Evolutionary conservation across 1,140 invertebrate species (phyloP), one percentile per base, ranked within the genome.

Genomic region (Lineus longissimus): DNA sequence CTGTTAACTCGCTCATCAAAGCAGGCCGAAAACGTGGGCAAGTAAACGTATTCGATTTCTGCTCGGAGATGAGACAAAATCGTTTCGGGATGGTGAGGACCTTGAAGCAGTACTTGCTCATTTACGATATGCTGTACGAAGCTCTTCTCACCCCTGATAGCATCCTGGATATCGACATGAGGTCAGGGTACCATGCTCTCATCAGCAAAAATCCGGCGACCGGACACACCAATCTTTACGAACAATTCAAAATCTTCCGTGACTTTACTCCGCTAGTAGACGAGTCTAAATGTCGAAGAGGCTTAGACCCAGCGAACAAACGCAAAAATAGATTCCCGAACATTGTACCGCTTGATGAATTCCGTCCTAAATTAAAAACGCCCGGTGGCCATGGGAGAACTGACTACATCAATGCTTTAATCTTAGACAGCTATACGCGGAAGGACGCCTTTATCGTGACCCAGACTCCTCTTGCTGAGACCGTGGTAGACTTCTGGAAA

Each of bases 401-500:
- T 17, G 66, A 65, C 40, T 70, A 68, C 62, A 70, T 71, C 30
- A 33, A 65, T 47, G 70, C 67, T 31, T 6, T 67, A 54, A 64
- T 55, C 36, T 30, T 81, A 9, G 77, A 82, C 59, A 72, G 79
- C 23, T 77, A 78, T 59, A 64, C 60, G 31, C 51, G 60, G 15
- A 65, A 61, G n/a, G 71, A 73, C 22, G 71, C 71, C 51, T 81
- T 77, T 58, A 78, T 82, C 27, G 56, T 81, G 2, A 81, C 80
- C 2, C 80, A 82, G 62, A 78, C 74, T 4, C 80, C 80, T 2
- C 66, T 80, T 1, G 64, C 73, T 36, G 71, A 70, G 7, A 81
- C 80, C 9, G 69, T 82, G 15, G 65, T 72, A 15, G 80, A 82
- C 67, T 81, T 82, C 67, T 82, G 80, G 80, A 73, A 73, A 51